Evolutionary conservation across 1,140 invertebrate species (phyloP).

Genomic region (Mactra quadrangularis): DNA sequence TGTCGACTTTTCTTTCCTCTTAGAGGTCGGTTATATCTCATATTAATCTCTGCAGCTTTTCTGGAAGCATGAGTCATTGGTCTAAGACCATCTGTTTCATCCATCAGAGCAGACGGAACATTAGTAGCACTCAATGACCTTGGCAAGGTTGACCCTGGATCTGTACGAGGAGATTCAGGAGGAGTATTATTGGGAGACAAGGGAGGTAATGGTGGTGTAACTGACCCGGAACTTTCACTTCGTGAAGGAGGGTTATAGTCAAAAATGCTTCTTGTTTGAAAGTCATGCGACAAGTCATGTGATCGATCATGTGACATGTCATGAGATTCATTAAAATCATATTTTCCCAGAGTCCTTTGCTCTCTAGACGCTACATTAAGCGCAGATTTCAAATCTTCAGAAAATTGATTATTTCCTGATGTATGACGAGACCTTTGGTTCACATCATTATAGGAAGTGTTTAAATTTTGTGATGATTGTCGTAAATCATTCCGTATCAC

Average conservation of each 20-base stretch:
- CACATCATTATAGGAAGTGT: background rate
- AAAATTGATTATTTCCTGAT: conserved; percentile 28
- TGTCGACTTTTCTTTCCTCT: conserved; percentile 11
- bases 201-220: conserved; percentile 73
- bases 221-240: conserved; percentile 62
- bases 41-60: conserved; percentile 41
- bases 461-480: background rate
- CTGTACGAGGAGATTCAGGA: conserved; percentile 49
- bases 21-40: conserved; percentile 26
- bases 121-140: conserved; percentile 64
- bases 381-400: conserved; percentile 28
- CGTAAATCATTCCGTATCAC: background rate
- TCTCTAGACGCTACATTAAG: conserved; percentile 22
- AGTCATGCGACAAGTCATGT: conserved; percentile 41
- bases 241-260: conserved; percentile 47
- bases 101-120: conserved; percentile 30
- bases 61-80: conserved; percentile 27
- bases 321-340: conserved; percentile 53
- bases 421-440: background rate
- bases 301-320: conserved; percentile 40
- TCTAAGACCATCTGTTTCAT: background rate
- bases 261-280: conserved; percentile 62
- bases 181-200: conserved; percentile 65
- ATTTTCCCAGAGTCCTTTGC: background rate
- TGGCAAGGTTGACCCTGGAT: conserved; percentile 52